Conservation (phyloP, 2,888 invertebrate genomes). For the Thelaira solivaga region DNA sequence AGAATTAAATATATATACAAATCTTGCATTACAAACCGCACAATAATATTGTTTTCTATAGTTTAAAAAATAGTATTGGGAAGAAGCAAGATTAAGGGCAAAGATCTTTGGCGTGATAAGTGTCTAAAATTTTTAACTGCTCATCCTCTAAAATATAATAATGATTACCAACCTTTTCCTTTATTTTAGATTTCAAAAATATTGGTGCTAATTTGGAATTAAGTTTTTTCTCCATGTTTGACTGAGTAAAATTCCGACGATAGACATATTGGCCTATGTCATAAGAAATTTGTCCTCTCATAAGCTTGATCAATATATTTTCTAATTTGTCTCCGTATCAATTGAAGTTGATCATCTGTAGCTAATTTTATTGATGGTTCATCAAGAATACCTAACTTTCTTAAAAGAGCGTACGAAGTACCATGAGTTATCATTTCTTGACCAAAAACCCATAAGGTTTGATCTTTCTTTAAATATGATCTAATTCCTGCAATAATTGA, state of each 20-base stretch:
- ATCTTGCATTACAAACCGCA: no score
- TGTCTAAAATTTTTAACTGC: background rate
- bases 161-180: background rate
- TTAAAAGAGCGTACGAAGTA: background rate
- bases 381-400: background rate
- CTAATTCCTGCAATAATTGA: no score
- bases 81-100: background rate
- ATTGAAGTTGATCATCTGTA: background rate
- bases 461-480: background rate
- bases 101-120: conserved; percentile 1
- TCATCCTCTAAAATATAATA: background rate
- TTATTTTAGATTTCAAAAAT: background rate
- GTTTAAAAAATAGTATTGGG: no score
- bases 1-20: no score
- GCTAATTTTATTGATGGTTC: background rate
- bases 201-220: background rate
- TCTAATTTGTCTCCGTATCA: no score
- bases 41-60: no score
- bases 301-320: background rate
- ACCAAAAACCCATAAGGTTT: background rate
- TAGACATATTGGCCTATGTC: background rate
- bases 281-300: background rate
- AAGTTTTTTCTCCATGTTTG: background rate
- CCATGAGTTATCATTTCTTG: conserved; percentile 2
- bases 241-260: conserved; percentile 6